A percentile compares a stretch with the other conserved stretches of the same genome.
phyloP scores from a whole-genome alignment of 2,113 vertebrate species.

The Pseudolaguvia tuberculata region DNA sequence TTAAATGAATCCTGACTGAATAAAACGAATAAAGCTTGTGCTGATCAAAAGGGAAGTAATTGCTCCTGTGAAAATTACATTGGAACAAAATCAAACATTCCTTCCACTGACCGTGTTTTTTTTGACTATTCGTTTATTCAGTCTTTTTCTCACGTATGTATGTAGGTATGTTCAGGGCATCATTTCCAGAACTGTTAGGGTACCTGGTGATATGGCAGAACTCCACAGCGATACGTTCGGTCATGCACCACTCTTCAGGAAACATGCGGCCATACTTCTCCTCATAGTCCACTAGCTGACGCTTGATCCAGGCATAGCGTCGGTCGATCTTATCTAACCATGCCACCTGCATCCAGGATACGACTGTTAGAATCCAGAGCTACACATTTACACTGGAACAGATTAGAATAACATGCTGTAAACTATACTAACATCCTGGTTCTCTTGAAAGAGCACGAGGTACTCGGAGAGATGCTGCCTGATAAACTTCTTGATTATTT shows the following conservation, averaged over 20 bases:
- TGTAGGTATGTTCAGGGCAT: not conserved
- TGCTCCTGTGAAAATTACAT: not conserved
- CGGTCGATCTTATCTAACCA: conserved; percentile 96
- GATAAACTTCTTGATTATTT: conserved; percentile 99
- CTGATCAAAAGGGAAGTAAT: not conserved
- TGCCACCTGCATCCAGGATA: conserved; percentile 76
- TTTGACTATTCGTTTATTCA: not conserved
- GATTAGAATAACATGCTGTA: not conserved
- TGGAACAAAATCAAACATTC: conserved; percentile 20
- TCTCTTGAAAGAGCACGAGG: conserved; percentile 96
- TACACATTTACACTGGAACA: not conserved
- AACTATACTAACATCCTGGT: conserved; percentile 85
- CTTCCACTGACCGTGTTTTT: conserved; percentile 24
- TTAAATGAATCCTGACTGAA: conserved; percentile 2
- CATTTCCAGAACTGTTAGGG: not conserved
- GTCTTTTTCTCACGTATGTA: not conserved
- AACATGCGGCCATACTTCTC: conserved; percentile 97
- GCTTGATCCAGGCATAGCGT: conserved; percentile 94
- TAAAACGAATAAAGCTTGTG: conserved; percentile 2
- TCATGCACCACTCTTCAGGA: conserved; percentile 93
- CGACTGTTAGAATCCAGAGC: not conserved
- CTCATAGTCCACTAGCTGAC: conserved; percentile 95
- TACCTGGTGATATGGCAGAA: conserved; percentile 96
- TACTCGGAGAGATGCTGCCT: conserved; percentile 95
- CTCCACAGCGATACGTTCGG: conserved; percentile 91